Conservation (phyloP, 2,888 invertebrate genomes). For the Megalurothrips usitatus region DNA sequence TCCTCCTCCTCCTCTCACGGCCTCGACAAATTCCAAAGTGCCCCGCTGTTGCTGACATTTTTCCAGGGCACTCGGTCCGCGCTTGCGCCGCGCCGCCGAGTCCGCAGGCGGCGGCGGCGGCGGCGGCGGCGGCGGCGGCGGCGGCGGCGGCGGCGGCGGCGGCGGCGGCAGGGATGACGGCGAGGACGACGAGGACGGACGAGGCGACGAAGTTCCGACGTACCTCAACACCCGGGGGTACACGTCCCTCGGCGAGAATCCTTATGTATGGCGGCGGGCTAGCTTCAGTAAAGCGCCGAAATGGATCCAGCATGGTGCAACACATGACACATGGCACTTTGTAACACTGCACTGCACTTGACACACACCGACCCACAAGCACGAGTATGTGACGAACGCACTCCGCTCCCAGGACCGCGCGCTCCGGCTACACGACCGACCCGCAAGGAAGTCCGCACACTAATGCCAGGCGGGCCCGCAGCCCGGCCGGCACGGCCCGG, state of each 20-base stretch:
- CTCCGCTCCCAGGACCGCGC: neutral
- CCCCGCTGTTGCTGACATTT: neutral
- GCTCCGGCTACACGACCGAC: neutral
- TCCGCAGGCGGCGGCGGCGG: neutral
- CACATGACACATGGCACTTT: conserved; percentile 23
- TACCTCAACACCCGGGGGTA: conserved; percentile 14
- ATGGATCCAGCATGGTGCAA: conserved; percentile 24
- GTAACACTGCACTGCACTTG: conserved; percentile 20
- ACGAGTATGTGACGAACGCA: neutral
- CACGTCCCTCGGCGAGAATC: conserved; percentile 21
- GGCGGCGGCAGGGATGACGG: neutral
- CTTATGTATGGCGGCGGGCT: neutral
- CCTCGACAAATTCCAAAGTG: conserved; percentile 16
- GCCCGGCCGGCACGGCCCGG: conserved; percentile 10
- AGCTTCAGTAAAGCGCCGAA: conserved; percentile 2
- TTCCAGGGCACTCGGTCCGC: neutral
- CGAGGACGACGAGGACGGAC: neutral
- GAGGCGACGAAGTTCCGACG: neutral
- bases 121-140: neutral
- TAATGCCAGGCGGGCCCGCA: conserved; percentile 23
- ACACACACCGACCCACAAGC: conserved; percentile 23
- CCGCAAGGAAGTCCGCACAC: conserved; percentile 18
- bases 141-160: neutral
- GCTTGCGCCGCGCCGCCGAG: neutral
- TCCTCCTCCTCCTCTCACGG: neutral